Percentiles rank a stretch among this genome's conserved stretches.
Conservation (phyloP, 92 coral and sea anemone genomes). For the Epizoanthus stellaris region DNA sequence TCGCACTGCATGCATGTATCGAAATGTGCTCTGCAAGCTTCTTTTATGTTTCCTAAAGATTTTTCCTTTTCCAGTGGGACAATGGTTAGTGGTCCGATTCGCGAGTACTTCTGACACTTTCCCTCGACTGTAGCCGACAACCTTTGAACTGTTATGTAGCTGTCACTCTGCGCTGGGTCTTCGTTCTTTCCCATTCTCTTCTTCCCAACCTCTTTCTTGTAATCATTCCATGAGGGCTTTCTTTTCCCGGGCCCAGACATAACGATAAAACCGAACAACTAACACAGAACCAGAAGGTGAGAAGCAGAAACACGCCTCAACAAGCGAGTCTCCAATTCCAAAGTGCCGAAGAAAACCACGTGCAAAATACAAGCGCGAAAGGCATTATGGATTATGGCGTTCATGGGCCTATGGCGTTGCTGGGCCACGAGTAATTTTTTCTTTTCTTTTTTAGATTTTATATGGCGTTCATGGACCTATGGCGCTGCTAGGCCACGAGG, state of each 20-base stretch:
- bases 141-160: constrained; percentile 64
- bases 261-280: no score
- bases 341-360: background rate
- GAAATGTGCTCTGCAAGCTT: constrained; percentile 37
- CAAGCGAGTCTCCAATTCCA: background rate
- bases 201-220: constrained; percentile 5
- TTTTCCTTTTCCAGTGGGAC: constrained; percentile 50
- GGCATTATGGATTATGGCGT: no score
- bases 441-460: background rate
- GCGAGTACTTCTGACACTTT: constrained; percentile 61
- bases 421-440: background rate
- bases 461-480: no score
- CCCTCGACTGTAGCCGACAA: constrained; percentile 71
- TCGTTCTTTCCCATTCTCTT: constrained; percentile 5
- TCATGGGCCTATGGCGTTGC: no score
- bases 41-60: constrained; percentile 47
- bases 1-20: constrained; percentile 46
- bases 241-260: constrained; percentile 13
- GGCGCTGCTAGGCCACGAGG: no score
- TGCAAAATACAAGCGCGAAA: background rate
- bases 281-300: background rate
- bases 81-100: constrained; percentile 55
- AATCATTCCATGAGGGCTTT: constrained; percentile 36
- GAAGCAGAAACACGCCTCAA: background rate
- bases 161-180: background rate